Evolutionary conservation across 2,888 invertebrate genomes (phyloP), one percentile per base, ranked within the genome.

Genomic region (Laspeyria flexula): DNA sequence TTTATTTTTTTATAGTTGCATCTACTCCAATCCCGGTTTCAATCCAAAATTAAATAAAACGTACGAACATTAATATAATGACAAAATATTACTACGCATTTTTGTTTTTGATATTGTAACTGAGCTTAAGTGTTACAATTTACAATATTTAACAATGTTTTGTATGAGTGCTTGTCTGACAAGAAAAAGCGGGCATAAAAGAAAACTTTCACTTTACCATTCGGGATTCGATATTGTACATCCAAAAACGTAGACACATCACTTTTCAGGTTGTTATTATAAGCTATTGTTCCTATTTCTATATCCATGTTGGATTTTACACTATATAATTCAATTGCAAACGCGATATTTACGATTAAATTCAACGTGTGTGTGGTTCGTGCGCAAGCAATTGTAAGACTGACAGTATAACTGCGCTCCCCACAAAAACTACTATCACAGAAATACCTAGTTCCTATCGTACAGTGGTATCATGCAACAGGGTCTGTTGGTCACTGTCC

Each of bases 191-290:
- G 25, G 9, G 1, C 4, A 6, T 7, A 25, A 25, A 25, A 56
- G 25, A 37, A 45, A 47, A 66, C 64, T 72, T 70, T 61, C 68
- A 58, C 68, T 56, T 2, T 66, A 68, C 74, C 59, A 39, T 70
- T 68, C n/a, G 65, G 47, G 25, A 74, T 46, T 50, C 49, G 71
- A 46, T 51, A 82, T 27, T 41, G 50, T 35, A 85, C 42, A 47
- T 81, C 74, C 47, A 67, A 46, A 56, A 84, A 85, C 43, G 79
- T 73, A 18, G 65, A 56, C 39, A 62, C 60, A 35, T 56, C 65
- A 59, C 55, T 39, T 15, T 56, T 54, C 3, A 5, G 13, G 35
- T 51, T 46, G 13, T 46, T 23, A 4, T 59, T 46, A 45, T 55
- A 51, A 37, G n/a, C 39, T 6, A 1, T 33, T 7, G 34, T 44